phyloP scores from a whole-genome alignment of 2,113 vertebrate species.

The Excalfactoria chinensis region DNA sequence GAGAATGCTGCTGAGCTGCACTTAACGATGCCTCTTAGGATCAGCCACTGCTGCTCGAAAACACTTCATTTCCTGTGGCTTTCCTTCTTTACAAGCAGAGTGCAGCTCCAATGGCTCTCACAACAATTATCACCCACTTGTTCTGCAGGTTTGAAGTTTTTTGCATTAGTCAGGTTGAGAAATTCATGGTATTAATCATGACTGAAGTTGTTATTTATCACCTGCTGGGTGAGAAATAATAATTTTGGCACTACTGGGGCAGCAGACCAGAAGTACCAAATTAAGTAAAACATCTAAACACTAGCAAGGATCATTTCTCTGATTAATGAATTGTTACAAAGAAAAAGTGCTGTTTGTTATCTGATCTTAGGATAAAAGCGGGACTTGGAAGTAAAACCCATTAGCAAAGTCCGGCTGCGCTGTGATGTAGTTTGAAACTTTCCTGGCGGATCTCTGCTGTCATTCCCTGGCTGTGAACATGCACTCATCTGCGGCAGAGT shows the following conservation, averaged over 20 bases:
- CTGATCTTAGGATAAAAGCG: constrained; percentile 82
- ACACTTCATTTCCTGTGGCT: constrained; percentile 81
- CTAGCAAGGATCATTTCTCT: constrained; percentile 86
- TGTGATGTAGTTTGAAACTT: constrained; percentile 43
- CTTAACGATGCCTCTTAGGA: constrained; percentile 85
- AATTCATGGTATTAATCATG: constrained; percentile 86
- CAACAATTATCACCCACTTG: constrained; percentile 89
- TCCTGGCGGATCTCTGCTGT: not conserved
- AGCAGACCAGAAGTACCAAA: constrained; percentile 90
- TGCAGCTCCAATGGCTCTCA: constrained; percentile 80
- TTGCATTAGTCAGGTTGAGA: constrained; percentile 80
- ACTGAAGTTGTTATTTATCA: constrained; percentile 90
- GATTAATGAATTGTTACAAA: constrained; percentile 89
- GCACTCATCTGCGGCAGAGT: not conserved
- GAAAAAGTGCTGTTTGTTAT: constrained; percentile 82
- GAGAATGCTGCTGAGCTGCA: constrained; percentile 69
- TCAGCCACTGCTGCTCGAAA: constrained; percentile 77
- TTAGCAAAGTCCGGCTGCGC: constrained; percentile 44
- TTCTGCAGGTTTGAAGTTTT: constrained; percentile 82
- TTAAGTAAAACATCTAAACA: constrained; percentile 94
- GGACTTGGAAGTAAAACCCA: constrained; percentile 53
- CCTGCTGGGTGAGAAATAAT: constrained; percentile 89
- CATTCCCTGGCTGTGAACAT: not conserved
- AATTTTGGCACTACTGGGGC: constrained; percentile 90
- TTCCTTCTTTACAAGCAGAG: constrained; percentile 77